phyloP scores from a whole-genome alignment of 2,797 vertebrate genomes.

The Bradypodion ventrale region DNA sequence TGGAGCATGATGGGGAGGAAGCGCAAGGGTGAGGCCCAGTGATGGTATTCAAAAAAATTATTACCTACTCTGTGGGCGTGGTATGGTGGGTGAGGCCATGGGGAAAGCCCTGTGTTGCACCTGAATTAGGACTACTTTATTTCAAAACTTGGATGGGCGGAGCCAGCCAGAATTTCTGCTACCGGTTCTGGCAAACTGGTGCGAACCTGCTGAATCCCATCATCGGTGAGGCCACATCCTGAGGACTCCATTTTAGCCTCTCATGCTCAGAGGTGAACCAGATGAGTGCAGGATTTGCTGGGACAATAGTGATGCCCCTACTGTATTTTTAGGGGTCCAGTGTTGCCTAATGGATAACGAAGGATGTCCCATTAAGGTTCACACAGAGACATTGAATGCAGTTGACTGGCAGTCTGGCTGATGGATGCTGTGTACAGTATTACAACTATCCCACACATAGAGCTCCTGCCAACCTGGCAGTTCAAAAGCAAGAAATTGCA shows the following conservation, averaged over 20 bases:
- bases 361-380: constrained; percentile 41
- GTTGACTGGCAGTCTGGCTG: constrained; percentile 44
- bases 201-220: no score
- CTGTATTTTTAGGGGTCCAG: constrained; percentile 32
- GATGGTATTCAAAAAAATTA: no score
- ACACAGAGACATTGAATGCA: constrained; percentile 25
- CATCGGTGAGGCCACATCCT: no score
- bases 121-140: no score
- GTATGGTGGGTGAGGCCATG: no score
- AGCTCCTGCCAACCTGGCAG: no score
- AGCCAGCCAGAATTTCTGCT: no score
- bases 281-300: constrained; percentile 1
- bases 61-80: no score
- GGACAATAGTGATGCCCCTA: constrained; percentile 29
- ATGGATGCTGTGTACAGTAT: constrained; percentile 45
- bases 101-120: no score
- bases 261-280: background rate
- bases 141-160: no score
- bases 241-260: background rate
- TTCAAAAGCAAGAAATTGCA: no score
- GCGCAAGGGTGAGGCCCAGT: background rate
- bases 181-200: no score
- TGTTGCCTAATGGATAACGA: constrained; percentile 44
- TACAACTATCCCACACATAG: constrained; percentile 36
- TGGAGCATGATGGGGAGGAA: background rate